Percentiles rank a stretch among this genome's conserved stretches.
phyloP scores from a whole-genome alignment of 2,888 invertebrate species.

The Electrophaes corylata region DNA sequence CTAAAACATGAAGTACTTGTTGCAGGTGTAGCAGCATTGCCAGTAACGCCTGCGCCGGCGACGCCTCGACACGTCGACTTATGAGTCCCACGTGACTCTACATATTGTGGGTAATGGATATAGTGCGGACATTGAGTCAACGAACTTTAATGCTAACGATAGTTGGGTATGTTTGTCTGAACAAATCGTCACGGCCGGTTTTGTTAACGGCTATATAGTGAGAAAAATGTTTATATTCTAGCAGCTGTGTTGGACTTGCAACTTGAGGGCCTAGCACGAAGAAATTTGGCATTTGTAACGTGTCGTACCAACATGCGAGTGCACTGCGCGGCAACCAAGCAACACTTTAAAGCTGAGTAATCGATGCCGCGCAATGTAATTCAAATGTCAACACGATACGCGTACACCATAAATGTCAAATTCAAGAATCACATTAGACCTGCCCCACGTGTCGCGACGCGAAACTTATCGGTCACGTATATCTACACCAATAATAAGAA shows the following conservation, averaged over 20 bases:
- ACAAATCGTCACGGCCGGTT: background rate
- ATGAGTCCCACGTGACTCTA: constrained; percentile 5
- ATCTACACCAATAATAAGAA: too few species aligned
- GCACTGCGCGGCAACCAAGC: too few species aligned
- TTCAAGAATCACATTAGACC: too few species aligned
- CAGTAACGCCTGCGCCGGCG: constrained; percentile 1
- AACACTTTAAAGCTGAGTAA: too few species aligned
- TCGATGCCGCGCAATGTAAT: too few species aligned
- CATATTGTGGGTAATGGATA: background rate
- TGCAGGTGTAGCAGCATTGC: constrained; percentile 21
- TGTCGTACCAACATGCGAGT: too few species aligned
- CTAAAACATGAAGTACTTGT: too few species aligned
- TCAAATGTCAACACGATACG: too few species aligned
- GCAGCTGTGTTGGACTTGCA: background rate
- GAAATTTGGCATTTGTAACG: background rate
- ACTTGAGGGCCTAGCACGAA: background rate
- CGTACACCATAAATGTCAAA: too few species aligned
- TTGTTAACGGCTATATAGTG: background rate
- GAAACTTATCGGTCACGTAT: too few species aligned
- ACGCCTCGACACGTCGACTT: constrained; percentile 8
- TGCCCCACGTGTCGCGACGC: too few species aligned
- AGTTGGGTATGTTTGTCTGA: too few species aligned
- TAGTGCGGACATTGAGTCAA: background rate
- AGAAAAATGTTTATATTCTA: background rate
- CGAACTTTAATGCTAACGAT: background rate